Conservation (phyloP, 2,888 invertebrate genomes). For the Orthonychiurus folsomi region DNA sequence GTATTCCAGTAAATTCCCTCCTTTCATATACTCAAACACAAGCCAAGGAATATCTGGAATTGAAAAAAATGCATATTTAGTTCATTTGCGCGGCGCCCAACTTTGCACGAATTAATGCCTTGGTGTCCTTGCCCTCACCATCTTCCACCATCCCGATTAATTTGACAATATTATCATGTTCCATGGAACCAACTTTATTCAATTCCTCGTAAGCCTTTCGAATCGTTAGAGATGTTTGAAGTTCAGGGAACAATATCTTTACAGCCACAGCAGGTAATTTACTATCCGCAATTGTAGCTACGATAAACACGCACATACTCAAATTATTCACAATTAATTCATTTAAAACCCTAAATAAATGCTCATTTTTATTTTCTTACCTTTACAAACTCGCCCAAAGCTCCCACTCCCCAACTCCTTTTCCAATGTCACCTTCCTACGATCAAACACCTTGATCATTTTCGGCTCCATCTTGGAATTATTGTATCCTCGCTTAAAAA, state of each 20-base stretch:
- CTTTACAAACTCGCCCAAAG: neutral
- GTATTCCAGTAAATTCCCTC: slow-evolving; percentile 26
- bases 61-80: neutral
- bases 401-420: neutral
- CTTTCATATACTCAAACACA: slow-evolving; percentile 33
- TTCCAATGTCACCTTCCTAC: neutral
- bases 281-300: neutral
- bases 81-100: no score
- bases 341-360: neutral
- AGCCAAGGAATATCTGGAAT: slow-evolving; percentile 27
- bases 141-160: slow-evolving; percentile 32
- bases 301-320: no score
- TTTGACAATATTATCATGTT: slow-evolving; percentile 33
- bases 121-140: slow-evolving; percentile 15
- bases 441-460: neutral
- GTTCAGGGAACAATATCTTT: neutral
- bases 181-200: slow-evolving; percentile 23
- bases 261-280: neutral
- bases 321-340: neutral
- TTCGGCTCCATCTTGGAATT: no score
- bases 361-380: no score
- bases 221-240: neutral
- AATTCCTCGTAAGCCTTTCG: slow-evolving; percentile 26
- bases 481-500: no score
- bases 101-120: neutral